Evolutionary conservation across 2,797 vertebrate genomes (phyloP).

Genomic region (Sarcoramphus papa): DNA sequence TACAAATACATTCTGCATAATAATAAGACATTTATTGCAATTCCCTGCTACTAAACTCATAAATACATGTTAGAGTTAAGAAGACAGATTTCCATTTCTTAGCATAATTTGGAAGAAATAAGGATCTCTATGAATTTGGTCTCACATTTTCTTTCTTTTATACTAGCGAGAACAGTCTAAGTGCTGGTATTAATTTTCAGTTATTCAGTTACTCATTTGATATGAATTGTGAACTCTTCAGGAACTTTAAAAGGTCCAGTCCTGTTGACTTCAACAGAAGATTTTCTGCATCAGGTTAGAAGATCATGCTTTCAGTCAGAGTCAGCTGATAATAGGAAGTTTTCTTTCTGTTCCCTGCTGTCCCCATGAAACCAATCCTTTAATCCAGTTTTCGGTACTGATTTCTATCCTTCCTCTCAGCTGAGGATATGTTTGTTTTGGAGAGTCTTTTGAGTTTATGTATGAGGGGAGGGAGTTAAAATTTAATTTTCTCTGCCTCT

Average conservation of each 20-base stretch:
- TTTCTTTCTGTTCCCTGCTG: neutral
- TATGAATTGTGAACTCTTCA: neutral
- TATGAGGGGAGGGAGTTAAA: neutral
- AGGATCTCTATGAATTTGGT: neutral
- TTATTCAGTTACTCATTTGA: neutral
- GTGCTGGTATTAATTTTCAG: neutral
- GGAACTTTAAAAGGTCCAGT: neutral
- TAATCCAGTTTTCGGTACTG: neutral
- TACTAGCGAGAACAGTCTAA: neutral
- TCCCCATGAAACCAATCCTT: neutral
- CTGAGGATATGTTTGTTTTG: neutral
- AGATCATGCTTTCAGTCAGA: neutral
- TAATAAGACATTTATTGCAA: neutral
- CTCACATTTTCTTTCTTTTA: neutral
- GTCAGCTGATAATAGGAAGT: neutral
- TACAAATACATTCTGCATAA: constrained; percentile 3
- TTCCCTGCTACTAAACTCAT: neutral
- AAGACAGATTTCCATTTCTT: neutral
- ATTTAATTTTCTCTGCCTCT: constrained; percentile 31
- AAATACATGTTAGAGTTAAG: neutral
- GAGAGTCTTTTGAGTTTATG: neutral
- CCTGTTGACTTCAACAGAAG: neutral
- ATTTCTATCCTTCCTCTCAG: neutral
- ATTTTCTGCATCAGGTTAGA: neutral
- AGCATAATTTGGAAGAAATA: neutral